Base-by-base conservation (phyloP, 1,140 invertebrate species). In the Thereuonema tuberculata region DNA sequence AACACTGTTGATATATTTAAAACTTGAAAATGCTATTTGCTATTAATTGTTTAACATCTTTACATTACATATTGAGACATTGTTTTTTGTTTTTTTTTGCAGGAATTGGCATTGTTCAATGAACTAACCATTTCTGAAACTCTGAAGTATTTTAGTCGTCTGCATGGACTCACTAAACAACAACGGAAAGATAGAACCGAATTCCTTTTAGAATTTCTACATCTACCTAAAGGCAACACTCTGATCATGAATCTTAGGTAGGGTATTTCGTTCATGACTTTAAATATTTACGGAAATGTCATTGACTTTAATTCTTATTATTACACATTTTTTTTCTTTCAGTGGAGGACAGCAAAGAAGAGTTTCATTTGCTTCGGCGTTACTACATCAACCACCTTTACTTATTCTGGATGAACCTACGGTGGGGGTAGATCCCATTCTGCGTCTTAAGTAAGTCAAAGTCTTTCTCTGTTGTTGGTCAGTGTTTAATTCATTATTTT, bases 271-370 rank as follows among this genome's bases (percentile, higher is more conserved):
- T 65, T 74, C 1, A 27, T 72, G 1, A 60, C 67, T 17, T 74
- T n/a, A n/a, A n/a, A n/a, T n/a, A 26, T 9, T 48, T 2, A 58
- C 5, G 21, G 9, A 9, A 9, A n/a, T 25, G 9, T 46, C 9
- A 58, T 2, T 43, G 2, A 58, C 9, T 47, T 12, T 12, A 23
- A 27, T 47, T 21, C 5, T 48, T 27, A 26, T 20, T 47, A 21
- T 20, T 17, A 5, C 12, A 24, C 12, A 46, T 27, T 56, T 58
- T 63, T 60, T 61, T 76, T 77, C 81, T 70, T 73, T 43, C 67
- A 91, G 91, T 75, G 93, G 93, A 65, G 92, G 93, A 26, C 91
- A 95, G 73, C 89, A 93, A 69, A 78, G 93, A 43, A 80, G 92
- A 63, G 89, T 94, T 0, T 93, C 89, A 2, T 92, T 97, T 67